Base-by-base conservation (phyloP, 2,113 vertebrate species). In the Prochilodus magdalenae region DNA sequence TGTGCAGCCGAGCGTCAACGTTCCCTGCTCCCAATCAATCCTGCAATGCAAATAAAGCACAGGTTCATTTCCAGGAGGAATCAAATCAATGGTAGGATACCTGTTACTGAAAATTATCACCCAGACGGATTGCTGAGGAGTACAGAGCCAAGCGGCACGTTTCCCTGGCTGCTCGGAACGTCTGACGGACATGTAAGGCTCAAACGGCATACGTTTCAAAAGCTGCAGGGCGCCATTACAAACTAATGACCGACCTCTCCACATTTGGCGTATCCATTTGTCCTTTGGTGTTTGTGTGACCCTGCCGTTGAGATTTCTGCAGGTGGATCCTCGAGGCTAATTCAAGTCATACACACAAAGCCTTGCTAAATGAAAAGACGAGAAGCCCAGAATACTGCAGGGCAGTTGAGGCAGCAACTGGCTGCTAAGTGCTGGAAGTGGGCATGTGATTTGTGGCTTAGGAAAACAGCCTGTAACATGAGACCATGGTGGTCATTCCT, bases 391-490 rank as follows among this genome's bases (percentile, higher is more conserved):
- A 77, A 60, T 53, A 63, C 55, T 51, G 59, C 29, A 27, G 27
- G 29, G 49, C 81, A n/a, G n/a, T 69, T 55, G 72, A 73, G 67
- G 66, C 59, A 80, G 80, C 80, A 79, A 86, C 71, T 72, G 82
- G 36, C 36, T 83, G 79, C 77, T 84, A 36, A 86, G 83, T 83
- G 83, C 90, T 86, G 63, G 80, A 81, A 84, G 87, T 88, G 79
- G 77, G 85, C 81, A 80, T 83, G 85, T 86, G 87, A 86, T 88
- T 90, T 90, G 82, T 79, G 79, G 90, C 85, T 92, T 89, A 89
- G 86, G 90, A 92, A 91, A 89, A 89, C 85, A 85, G 86, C 81
- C 76, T 72, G 87, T 86, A 89, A 88, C 82, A 76, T 83, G 88
- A 89, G 80, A 84, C 82, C 71, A 16, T 59, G 87, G 87, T 79